Evolutionary conservation across 2,797 vertebrate species (phyloP).

Genomic region (Acipenser ruthenus): DNA sequence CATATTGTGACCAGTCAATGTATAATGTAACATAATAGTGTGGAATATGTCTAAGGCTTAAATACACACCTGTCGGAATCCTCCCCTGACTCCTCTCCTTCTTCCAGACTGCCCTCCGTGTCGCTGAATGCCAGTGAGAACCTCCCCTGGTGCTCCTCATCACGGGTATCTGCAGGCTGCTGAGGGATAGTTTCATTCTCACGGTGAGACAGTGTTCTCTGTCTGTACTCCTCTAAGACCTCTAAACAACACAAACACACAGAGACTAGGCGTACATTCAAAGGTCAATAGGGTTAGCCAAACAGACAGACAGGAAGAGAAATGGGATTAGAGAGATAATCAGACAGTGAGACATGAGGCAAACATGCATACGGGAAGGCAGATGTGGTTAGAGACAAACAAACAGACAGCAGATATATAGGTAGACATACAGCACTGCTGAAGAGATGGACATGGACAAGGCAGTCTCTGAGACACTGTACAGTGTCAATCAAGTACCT

Average conservation of each 20-base stretch:
- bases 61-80: background rate
- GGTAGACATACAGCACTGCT: too few relatives aligned
- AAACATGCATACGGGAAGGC: background rate
- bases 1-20: too few relatives aligned
- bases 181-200: too few relatives aligned
- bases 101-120: conserved; percentile 14
- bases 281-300: too few relatives aligned
- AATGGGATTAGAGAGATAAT: background rate
- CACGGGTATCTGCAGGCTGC: too few relatives aligned
- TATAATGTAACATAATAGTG: too few relatives aligned
- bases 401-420: too few relatives aligned
- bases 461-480: too few relatives aligned
- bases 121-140: conserved; percentile 22
- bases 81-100: conserved; percentile 6
- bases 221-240: conserved; percentile 21
- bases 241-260: conserved; percentile 16
- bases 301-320: background rate
- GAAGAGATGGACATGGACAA: too few relatives aligned
- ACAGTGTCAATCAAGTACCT: conserved; percentile 13
- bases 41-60: too few relatives aligned
- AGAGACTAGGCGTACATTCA: too few relatives aligned
- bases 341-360: background rate
- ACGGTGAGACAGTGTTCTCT: background rate
- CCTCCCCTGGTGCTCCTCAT: conserved; percentile 1
- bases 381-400: too few relatives aligned